These are phyloP conservation scores for Emydocephalus ijimae DNA, from an alignment of 2,113 vertebrate species.

Conservation along the genomic window DNA sequence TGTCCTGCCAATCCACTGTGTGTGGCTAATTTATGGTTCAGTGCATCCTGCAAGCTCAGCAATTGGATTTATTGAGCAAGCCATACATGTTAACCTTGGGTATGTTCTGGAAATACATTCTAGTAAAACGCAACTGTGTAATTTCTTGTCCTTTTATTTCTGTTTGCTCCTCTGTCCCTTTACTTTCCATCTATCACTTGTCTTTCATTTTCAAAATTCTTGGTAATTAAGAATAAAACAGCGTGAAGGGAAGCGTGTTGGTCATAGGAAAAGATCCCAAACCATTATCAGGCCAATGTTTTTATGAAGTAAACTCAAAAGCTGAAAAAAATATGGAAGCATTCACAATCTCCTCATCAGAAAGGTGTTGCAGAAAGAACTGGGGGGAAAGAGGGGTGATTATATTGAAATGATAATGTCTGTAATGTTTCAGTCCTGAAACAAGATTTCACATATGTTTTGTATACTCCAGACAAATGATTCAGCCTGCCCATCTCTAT, in stretches of 20 bases:
- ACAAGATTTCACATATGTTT: not conserved
- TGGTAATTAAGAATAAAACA: not conserved
- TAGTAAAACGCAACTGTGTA: not conserved
- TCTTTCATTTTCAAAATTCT: not conserved
- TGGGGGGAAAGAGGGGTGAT: not conserved
- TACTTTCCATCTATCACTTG: not conserved
- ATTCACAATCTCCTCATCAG: not conserved
- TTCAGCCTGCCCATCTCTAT: not conserved
- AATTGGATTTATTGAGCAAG: not conserved
- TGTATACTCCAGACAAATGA: not conserved
- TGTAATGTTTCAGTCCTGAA: not conserved
- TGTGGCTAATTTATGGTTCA: not conserved
- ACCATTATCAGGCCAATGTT: not conserved
- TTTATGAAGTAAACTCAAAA: not conserved
- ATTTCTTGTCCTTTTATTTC: not conserved
- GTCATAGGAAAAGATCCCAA: not conserved
- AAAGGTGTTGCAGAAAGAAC: not conserved
- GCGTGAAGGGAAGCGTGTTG: not conserved
- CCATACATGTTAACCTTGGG: not conserved
- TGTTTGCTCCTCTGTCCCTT: not conserved
- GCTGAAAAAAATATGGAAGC: not conserved
- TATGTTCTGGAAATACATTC: not conserved
- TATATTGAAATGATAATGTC: not conserved
- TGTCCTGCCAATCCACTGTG: not conserved
- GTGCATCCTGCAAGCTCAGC: not conserved